Evolutionary conservation across 2,113 vertebrate species (phyloP).

Genomic region (Brevimyrus niger): DNA sequence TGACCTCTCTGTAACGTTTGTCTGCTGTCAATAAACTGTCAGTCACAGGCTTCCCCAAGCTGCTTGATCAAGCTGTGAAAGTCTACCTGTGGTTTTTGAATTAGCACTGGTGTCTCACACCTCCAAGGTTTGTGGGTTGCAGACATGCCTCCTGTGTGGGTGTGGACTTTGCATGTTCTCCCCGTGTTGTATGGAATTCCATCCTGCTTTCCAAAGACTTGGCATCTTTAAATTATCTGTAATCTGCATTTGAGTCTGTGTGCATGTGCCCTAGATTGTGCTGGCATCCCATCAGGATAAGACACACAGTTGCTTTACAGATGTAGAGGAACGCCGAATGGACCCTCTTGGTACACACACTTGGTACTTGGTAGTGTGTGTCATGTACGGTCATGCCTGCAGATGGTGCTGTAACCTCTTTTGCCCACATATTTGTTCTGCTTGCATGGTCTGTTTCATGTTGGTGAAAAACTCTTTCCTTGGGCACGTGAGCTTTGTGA

Average conservation of each 20-base stretch:
- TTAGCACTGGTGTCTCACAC: background rate
- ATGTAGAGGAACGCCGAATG: background rate
- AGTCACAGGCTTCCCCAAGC: slow-evolving; percentile 15
- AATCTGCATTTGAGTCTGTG: background rate
- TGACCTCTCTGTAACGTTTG: slow-evolving; percentile 22
- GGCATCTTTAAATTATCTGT: background rate
- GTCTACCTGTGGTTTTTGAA: background rate
- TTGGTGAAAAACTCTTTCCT: background rate
- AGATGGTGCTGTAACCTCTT: slow-evolving; percentile 62
- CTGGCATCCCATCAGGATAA: background rate
- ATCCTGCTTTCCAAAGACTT: background rate
- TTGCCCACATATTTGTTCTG: background rate
- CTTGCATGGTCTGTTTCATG: background rate
- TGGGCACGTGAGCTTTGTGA: background rate
- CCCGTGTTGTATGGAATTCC: background rate
- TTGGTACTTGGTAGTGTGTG: slow-evolving; percentile 27
- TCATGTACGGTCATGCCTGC: slow-evolving; percentile 60
- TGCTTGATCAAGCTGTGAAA: slow-evolving; percentile 9
- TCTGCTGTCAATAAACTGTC: slow-evolving; percentile 29
- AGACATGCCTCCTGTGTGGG: background rate
- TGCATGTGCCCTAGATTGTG: background rate
- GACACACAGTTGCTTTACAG: background rate
- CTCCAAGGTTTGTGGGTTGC: background rate
- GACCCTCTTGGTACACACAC: too few species aligned
- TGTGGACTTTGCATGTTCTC: background rate